Evolutionary conservation across 2,888 invertebrate genomes (phyloP).

Genomic region (Xanthorhoe designata): DNA sequence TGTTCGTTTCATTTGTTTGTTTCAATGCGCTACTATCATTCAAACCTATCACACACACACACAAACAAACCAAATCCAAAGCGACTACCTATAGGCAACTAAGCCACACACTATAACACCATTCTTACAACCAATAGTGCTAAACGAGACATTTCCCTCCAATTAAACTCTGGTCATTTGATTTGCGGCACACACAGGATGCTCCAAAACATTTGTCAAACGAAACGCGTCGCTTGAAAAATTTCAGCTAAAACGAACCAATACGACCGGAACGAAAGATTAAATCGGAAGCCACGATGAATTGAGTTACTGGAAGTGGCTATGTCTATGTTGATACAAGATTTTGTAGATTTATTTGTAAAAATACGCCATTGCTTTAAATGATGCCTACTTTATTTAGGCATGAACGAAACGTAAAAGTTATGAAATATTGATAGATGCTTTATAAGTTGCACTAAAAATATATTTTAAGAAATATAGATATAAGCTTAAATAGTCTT

Average conservation of each 20-base stretch:
- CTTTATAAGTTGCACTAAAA: too few species aligned
- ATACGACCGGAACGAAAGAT: slow-evolving; percentile 73
- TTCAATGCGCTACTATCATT: too few species aligned
- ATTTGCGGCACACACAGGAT: slow-evolving; percentile 46
- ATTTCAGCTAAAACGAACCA: slow-evolving; percentile 63
- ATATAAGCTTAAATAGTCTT: too few species aligned
- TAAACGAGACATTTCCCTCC: slow-evolving; percentile 17
- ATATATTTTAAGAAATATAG: too few species aligned
- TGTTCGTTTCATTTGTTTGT: too few species aligned
- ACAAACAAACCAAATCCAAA: too few species aligned
- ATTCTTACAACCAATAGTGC: not conserved
- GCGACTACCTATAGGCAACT: too few species aligned
- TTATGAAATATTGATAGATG: not conserved
- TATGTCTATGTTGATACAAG: not conserved
- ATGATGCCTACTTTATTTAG: too few species aligned
- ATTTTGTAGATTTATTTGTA: too few species aligned
- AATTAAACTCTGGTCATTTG: slow-evolving; percentile 34
- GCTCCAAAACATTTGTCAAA: slow-evolving; percentile 71
- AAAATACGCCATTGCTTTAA: too few species aligned
- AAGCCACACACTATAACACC: not conserved
- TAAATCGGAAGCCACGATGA: slow-evolving; percentile 58
- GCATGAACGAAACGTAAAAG: not conserved
- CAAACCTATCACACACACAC: too few species aligned
- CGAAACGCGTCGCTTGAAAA: slow-evolving; percentile 61
- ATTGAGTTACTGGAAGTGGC: slow-evolving; percentile 45